Percentiles rank a stretch among this genome's conserved stretches.
Conservation (phyloP, 2,888 invertebrate species). For the Cheiracanthium punctorium region DNA sequence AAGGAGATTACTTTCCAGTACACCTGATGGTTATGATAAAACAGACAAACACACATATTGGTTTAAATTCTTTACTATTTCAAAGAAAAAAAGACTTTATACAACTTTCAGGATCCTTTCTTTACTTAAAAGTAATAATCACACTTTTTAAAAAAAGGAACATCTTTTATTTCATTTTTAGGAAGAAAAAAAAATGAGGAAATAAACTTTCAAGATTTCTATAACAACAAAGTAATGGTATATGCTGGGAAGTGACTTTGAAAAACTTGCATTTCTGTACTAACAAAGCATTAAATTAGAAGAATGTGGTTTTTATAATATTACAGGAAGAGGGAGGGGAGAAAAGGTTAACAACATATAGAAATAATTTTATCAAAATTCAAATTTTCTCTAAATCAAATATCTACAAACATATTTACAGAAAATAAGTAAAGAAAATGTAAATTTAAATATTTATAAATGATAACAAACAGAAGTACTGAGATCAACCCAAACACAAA, state of each 20-base stretch:
- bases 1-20: too few species aligned
- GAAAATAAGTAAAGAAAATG: not conserved
- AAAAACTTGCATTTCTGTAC: too few species aligned
- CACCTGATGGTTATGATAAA: too few species aligned
- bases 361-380: not conserved
- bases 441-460: not conserved
- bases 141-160: slow-evolving; percentile 2
- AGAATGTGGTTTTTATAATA: not conserved
- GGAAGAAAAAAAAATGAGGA: not conserved
- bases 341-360: not conserved
- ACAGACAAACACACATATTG: slow-evolving; percentile 9
- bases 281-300: too few species aligned
- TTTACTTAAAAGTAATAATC: slow-evolving; percentile 2
- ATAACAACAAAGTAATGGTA: too few species aligned
- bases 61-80: slow-evolving; percentile 60
- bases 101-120: slow-evolving; percentile 45
- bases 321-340: too few species aligned
- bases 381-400: not conserved
- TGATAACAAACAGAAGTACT: not conserved
- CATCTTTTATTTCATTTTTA: too few species aligned
- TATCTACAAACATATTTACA: slow-evolving; percentile 16
- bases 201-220: not conserved
- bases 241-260: too few species aligned
- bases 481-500: not conserved
- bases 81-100: slow-evolving; percentile 61